These are phyloP conservation scores for Sander vitreus DNA, from an alignment of 2,113 vertebrate genomes.

Conservation along the genomic window DNA sequence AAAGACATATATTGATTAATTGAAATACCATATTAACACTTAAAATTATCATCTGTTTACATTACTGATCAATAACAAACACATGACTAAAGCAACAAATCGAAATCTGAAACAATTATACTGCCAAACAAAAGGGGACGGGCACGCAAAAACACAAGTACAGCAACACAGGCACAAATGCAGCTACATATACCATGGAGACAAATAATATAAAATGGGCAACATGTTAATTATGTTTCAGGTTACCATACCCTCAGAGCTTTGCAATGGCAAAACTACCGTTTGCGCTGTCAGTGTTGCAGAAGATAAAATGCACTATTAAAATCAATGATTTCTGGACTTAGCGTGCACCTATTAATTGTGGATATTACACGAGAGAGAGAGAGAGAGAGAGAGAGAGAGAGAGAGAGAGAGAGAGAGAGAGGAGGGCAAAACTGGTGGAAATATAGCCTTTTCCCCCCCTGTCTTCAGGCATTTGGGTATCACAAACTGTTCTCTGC, in stretches of 20 bases:
- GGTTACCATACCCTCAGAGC: rapidly evolving
- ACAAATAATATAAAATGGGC: too few relatives aligned
- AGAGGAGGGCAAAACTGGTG: background rate
- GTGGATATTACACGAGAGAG: too few relatives aligned
- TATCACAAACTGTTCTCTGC: background rate
- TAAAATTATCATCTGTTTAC: rapidly evolving
- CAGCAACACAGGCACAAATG: background rate
- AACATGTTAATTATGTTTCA: background rate
- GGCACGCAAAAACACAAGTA: background rate
- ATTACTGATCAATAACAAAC: background rate
- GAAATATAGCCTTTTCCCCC: background rate
- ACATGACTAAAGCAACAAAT: background rate
- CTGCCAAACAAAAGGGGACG: background rate
- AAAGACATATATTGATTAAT: background rate
- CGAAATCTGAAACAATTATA: too few relatives aligned
- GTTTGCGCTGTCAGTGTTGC: too few relatives aligned
- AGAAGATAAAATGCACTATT: too few relatives aligned
- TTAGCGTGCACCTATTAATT: too few relatives aligned
- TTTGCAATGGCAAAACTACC: background rate
- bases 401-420: background rate
- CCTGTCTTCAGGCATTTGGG: background rate
- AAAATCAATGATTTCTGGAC: too few relatives aligned
- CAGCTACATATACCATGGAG: too few relatives aligned
- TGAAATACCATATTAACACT: background rate
- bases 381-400: background rate